A percentile compares a stretch with the other conserved stretches of the same genome.
These are phyloP conservation scores for Sebastes trivittatus DNA, from an alignment of 2,797 vertebrate genomes.

Conservation along the genomic window DNA sequence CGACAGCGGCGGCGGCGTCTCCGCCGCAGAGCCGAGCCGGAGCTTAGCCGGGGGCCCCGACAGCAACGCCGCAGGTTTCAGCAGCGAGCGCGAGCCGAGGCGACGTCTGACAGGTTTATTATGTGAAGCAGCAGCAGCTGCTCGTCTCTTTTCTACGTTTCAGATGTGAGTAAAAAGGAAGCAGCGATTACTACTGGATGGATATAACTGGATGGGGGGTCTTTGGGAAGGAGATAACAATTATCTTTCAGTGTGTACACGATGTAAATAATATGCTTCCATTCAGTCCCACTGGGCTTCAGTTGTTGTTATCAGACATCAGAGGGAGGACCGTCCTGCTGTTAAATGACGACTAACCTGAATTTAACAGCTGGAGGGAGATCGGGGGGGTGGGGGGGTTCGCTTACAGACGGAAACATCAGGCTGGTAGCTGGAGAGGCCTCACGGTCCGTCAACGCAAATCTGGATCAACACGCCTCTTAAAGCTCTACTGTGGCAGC, in stretches of 20 bases:
- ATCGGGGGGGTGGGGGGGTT: not conserved
- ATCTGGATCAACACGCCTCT: constrained; percentile 5
- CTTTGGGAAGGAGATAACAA: constrained; percentile 18
- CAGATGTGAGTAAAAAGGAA: constrained; percentile 20
- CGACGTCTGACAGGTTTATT: constrained; percentile 34
- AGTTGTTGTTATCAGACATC: constrained; percentile 15
- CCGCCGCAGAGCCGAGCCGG: not conserved
- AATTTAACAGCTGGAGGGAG: constrained; percentile 37
- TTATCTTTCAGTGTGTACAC: constrained; percentile 7
- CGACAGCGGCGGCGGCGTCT: not conserved
- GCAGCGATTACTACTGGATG: constrained; percentile 6
- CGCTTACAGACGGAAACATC: constrained; percentile 14
- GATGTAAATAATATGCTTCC: not conserved
- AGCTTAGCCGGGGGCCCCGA: not conserved
- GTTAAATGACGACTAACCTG: constrained; percentile 28
- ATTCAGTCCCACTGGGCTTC: not conserved
- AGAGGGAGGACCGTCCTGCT: constrained; percentile 19
- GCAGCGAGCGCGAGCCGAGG: not conserved
- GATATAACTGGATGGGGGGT: constrained; percentile 3
- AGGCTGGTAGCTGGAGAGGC: not conserved
- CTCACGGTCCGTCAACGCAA: not conserved
- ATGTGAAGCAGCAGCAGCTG: not conserved
- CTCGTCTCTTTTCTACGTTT: not conserved
- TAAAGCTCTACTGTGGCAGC: too few species aligned
- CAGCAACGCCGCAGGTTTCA: not conserved